Conservation (phyloP, 1,140 invertebrate species). For the Harlomillsia oculata region DNA sequence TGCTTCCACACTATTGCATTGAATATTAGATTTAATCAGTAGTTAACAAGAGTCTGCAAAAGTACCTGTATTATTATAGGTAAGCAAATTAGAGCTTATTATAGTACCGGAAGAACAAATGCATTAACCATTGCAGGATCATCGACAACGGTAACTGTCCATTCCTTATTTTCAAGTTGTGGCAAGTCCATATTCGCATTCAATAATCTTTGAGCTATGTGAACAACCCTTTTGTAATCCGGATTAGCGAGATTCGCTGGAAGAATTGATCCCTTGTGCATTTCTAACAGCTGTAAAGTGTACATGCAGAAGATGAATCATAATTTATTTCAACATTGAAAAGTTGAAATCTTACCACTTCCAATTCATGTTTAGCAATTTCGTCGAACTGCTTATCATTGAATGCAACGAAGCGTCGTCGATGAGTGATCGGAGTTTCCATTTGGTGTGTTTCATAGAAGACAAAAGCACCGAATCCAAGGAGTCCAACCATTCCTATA, state of each 20-base stretch:
- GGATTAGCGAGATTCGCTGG: constrained; percentile 28
- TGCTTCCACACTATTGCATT: constrained; percentile 47
- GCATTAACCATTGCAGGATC: constrained; percentile 40
- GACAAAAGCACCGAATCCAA: constrained; percentile 8
- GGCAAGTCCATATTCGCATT: constrained; percentile 41
- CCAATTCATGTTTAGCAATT: constrained; percentile 41
- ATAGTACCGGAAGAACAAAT: constrained; percentile 44
- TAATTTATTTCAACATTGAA: not conserved
- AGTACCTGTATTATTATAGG: too few species aligned
- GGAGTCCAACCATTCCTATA: constrained; percentile 11
- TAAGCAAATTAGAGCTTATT: not conserved
- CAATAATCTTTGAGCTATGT: constrained; percentile 39
- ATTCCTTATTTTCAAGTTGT: constrained; percentile 39
- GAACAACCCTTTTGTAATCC: constrained; percentile 35
- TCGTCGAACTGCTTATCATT: constrained; percentile 42
- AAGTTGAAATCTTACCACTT: constrained; percentile 36
- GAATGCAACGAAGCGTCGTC: constrained; percentile 44
- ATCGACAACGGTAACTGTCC: constrained; percentile 43
- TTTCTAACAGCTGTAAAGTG: constrained; percentile 37
- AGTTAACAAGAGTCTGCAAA: too few species aligned
- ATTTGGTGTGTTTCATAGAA: constrained; percentile 41
- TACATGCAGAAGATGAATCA: constrained; percentile 1
- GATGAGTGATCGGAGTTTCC: constrained; percentile 43
- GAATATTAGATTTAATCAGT: constrained; percentile 33
- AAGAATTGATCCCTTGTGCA: constrained; percentile 38